Base-by-base conservation (phyloP, 2,888 invertebrate genomes). In the Spodoptera littoralis region DNA sequence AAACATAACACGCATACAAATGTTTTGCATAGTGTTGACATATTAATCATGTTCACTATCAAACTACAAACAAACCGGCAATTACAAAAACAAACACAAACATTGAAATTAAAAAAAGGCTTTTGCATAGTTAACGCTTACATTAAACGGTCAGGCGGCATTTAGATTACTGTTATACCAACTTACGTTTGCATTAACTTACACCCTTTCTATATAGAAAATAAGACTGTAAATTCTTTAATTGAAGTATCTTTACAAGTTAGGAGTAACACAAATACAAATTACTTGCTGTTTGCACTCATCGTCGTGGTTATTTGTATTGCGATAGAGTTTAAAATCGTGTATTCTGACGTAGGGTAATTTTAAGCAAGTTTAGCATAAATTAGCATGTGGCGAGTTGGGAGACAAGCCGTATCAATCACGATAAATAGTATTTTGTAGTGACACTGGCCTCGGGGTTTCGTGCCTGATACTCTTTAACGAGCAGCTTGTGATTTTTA, bases 371-470 rank as follows among this genome's bases (percentile, higher is more conserved):
- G 59, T 78, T 80, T 77, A 65, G 79, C 76, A 82, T 82, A 78
- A 81, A 83, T 82, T 83, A 80, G 79, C 82, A 82, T 79, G 80
- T 79, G 79, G 70, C 73, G 75, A 80, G 78, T 76, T 73, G 68
- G 75, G 76, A 74, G 82, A 78, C 81, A 82, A 71, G 82, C 61
- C 63, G 77, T 81, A 83, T 83, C 83, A 83, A 83, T 84, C 83
- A 83, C 71, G 80, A 80, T 83, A 83, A 84, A 82, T 77, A 79
- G 81, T 78, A 77, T 83, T 78, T 78, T 77, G 80, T 77, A 79
- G 82, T 80, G 83, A 80, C 79, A 79, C 69, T 73, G 66, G 66
- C 83, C 75, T 60, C 64, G 57, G 80, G 82, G 56, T 47, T 70
- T 63, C 63, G 69, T 70, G 73, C 60, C 42, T 51, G 67, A 50